Conservation (phyloP, 2,888 invertebrate species). For the Stenoptilia bipunctidactyla region DNA sequence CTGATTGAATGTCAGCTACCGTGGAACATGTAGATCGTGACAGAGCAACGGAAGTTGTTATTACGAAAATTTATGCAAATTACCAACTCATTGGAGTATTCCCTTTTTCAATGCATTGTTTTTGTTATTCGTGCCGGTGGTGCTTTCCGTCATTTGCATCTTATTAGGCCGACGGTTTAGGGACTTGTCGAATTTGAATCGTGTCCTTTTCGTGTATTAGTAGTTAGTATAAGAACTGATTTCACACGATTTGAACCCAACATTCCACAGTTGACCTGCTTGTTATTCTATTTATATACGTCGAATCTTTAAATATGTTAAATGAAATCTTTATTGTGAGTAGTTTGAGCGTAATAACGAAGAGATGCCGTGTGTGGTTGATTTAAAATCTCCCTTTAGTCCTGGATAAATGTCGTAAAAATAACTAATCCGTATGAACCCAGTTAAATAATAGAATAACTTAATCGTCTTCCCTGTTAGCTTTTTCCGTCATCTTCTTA, state of each 20-base stretch:
- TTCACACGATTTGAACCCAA: constrained; percentile 33
- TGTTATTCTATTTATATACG: neutral
- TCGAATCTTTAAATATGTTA: neutral
- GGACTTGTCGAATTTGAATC: constrained; percentile 57
- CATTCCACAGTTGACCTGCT: neutral
- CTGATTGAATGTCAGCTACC: constrained; percentile 24
- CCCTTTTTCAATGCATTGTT: constrained; percentile 36
- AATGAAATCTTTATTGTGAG: no score
- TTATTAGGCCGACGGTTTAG: constrained; percentile 54
- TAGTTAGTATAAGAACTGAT: constrained; percentile 44
- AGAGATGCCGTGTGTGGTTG: no score
- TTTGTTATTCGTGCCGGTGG: constrained; percentile 42
- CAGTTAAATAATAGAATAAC: no score
- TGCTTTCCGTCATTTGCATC: constrained; percentile 50
- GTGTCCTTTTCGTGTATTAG: constrained; percentile 34
- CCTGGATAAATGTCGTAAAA: no score
- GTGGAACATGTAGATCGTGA: constrained; percentile 25
- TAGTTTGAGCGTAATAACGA: no score
- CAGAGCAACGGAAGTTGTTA: constrained; percentile 58
- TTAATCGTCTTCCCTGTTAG: no score
- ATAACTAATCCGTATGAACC: no score
- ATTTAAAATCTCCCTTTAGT: no score
- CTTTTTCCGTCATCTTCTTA: no score
- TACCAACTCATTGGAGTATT: constrained; percentile 44
- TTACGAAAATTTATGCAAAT: constrained; percentile 64